Conservation (phyloP, 64 coral and sea anemone genomes). For the Montipora efflorescens region DNA sequence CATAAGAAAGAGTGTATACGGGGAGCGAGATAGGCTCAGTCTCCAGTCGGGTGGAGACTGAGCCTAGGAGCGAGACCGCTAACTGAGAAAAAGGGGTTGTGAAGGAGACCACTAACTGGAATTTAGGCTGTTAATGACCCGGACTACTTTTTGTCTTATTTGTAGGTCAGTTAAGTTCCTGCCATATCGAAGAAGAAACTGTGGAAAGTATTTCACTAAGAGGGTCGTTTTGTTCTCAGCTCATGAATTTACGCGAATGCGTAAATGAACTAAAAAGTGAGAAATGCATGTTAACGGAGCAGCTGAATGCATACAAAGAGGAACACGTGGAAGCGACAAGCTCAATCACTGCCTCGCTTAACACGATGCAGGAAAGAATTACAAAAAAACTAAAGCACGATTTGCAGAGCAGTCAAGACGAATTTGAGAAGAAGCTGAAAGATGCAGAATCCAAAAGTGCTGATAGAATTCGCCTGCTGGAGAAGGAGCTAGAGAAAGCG, state of each 20-base stretch:
- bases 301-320: not conserved
- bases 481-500: constrained; percentile 46
- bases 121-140: too few relatives aligned
- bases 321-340: not conserved
- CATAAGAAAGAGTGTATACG: too few relatives aligned
- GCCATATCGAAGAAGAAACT: constrained; percentile 2
- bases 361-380: not conserved
- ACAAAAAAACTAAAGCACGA: not conserved
- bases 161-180: not conserved
- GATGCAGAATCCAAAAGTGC: not conserved
- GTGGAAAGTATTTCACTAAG: not conserved
- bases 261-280: not conserved
- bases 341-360: not conserved
- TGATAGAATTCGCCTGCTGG: constrained; percentile 2
- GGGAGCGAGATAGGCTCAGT: too few relatives aligned
- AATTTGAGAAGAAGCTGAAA: constrained; percentile 11
- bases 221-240: not conserved
- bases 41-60: too few relatives aligned
- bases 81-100: too few relatives aligned
- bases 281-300: not conserved
- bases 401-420: not conserved
- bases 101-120: too few relatives aligned
- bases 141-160: not conserved
- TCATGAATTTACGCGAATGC: not conserved
- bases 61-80: too few relatives aligned